A percentile compares a stretch with the other conserved stretches of the same genome.
Evolutionary conservation across 1,140 invertebrate species (phyloP).

Genomic region (Lethocerus indicus): DNA sequence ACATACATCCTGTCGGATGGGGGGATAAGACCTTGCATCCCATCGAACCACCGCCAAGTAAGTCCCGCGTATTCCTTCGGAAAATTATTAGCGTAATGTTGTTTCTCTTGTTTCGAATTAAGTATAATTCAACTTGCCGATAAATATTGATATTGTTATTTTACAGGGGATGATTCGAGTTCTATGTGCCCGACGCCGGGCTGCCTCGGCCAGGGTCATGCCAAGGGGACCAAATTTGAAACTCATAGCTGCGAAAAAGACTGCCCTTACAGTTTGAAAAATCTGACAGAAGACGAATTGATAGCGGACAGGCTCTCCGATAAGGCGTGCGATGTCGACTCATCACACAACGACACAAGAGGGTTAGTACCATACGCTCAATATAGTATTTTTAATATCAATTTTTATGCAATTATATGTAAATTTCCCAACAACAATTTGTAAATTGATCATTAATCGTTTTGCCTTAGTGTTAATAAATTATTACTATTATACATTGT

Average conservation of each 20-base stretch:
- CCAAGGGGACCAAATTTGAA: conserved; percentile 51
- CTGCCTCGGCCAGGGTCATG: conserved; percentile 63
- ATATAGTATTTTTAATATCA: neutral
- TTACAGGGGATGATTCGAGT: conserved; percentile 27
- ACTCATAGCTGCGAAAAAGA: conserved; percentile 58
- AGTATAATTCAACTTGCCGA: neutral
- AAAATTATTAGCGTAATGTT: neutral
- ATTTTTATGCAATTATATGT: neutral
- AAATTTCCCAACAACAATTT: conserved; percentile 4
- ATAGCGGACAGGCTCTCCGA: conserved; percentile 32
- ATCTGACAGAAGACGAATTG: conserved; percentile 39
- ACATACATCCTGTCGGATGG: conserved; percentile 86
- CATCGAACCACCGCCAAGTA: conserved; percentile 62
- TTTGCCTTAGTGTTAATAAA: neutral
- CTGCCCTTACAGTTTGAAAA: conserved; percentile 66
- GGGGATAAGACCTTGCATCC: conserved; percentile 73
- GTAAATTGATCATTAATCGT: conserved; percentile 15
- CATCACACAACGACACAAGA: neutral
- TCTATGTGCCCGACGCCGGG: conserved; percentile 54
- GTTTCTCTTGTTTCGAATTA: neutral
- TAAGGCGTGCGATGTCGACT: conserved; percentile 5
- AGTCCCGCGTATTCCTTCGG: conserved; percentile 20
- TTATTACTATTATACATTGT: no score
- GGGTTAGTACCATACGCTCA: neutral
- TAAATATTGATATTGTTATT: neutral